phyloP scores from a whole-genome alignment of 1,140 invertebrate genomes.

The Dreissena polymorpha region DNA sequence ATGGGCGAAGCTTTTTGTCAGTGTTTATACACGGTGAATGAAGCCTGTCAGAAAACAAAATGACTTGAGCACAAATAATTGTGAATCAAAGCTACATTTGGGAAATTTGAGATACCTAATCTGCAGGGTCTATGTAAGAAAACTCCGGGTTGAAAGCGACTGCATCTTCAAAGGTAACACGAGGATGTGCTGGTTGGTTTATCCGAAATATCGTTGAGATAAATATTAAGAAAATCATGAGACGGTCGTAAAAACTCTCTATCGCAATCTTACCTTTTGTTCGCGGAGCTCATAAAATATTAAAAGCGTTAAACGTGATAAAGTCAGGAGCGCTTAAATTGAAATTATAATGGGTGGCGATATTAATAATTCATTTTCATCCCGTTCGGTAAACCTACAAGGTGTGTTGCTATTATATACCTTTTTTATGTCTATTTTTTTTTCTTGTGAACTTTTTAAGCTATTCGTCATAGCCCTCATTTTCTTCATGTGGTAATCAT shows the following conservation, averaged over 20 bases:
- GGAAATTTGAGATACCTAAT: not conserved
- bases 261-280: not conserved
- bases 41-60: not conserved
- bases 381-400: too few species aligned
- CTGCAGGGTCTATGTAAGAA: conserved; percentile 2
- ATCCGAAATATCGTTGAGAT: not conserved
- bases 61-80: conserved; percentile 2
- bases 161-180: not conserved
- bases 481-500: too few species aligned
- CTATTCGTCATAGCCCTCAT: too few species aligned
- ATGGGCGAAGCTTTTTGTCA: not conserved
- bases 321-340: not conserved
- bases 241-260: not conserved
- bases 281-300: not conserved
- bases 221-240: conserved; percentile 1
- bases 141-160: not conserved
- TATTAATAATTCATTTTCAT: conserved; percentile 8
- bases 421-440: too few species aligned
- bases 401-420: too few species aligned
- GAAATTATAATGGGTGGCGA: not conserved
- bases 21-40: not conserved
- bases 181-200: not conserved
- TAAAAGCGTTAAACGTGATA: not conserved
- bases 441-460: too few species aligned
- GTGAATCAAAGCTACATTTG: not conserved